Evolutionary conservation across 2,113 vertebrate genomes (phyloP), one percentile per base, ranked within the genome.

Genomic region (Gymnobelideus leadbeateri): DNA sequence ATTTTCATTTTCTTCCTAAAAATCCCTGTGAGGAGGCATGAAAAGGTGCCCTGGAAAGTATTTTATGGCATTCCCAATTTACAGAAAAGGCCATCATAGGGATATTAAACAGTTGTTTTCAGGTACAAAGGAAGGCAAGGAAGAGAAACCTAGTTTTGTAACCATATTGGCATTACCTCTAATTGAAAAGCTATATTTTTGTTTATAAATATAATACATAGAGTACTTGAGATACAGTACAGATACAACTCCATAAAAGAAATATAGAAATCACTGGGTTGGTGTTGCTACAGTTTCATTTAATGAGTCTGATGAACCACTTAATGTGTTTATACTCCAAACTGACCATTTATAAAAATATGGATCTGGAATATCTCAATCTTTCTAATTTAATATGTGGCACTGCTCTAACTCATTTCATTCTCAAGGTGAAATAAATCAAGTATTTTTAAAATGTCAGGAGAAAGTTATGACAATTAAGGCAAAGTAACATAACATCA

Each of bases 281-380:
- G 93, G 53, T 8, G 16, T 84, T 21, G 16, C n/a, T 84, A 43
- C 1, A 23, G 19, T 84, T 84, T 84, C n/a, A 23, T 43, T 68
- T 77, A 93, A 84, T 31, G 47, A 94, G 84, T 53, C 90, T 21
- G 31, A 94, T 23, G 96, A 84, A 77, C 89, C 25, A 49, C 52
- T 91, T 91, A 91, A 91, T 96, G n/a, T 43, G 92, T 95, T 43
- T 94, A 54, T 95, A 97, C 46, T 95, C 51, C 10, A 28, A n/a
- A 92, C 61, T 95, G 91, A 46, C 96, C 91, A 94, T 0, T 84
- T 92, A 93, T 54, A 94, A 96, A 68, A 96, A 51, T 28, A 92
- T 90, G 89, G 16, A 92, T 26, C 0, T 92, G 90, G 93, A 68
- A 51, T 49, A 54, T 11, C n/a, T 84, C 19, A 43, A 77, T 19